These are phyloP conservation scores for Pristis pectinata DNA, from an alignment of 2,797 vertebrate species.

Conservation along the genomic window DNA sequence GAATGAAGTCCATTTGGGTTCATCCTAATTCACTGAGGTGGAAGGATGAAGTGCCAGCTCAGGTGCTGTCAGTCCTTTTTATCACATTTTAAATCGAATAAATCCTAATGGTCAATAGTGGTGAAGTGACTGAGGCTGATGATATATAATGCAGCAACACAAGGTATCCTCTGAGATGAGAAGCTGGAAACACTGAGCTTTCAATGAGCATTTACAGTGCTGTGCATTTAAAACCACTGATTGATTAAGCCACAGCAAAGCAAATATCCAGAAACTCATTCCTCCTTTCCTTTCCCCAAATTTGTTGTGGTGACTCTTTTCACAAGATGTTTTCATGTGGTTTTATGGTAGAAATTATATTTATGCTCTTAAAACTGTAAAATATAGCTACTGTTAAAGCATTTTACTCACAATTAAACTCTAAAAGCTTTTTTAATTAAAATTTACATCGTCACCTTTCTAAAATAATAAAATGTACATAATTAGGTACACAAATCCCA, in stretches of 20 bases:
- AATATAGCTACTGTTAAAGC: background rate
- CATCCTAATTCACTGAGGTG: background rate
- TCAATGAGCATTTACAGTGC: background rate
- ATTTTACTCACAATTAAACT: slow-evolving; percentile 17
- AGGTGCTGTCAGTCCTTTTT: background rate
- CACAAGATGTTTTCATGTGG: background rate
- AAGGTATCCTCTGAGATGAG: background rate
- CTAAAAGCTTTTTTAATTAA: background rate
- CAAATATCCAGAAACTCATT: background rate
- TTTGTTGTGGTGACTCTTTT: background rate
- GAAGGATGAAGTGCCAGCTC: background rate
- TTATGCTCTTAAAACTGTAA: background rate
- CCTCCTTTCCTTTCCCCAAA: background rate
- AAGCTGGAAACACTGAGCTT: background rate
- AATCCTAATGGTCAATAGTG: background rate
- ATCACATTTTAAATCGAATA: background rate
- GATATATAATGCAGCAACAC: background rate
- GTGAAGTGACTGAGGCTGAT: background rate
- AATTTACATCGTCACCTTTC: background rate
- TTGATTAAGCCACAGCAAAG: background rate
- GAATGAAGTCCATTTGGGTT: background rate
- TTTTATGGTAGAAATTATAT: background rate
- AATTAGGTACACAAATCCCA: slow-evolving; percentile 14
- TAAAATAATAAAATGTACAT: slow-evolving; percentile 31
- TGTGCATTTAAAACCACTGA: background rate